Evolutionary conservation across 2,113 vertebrate species (phyloP).

Genomic region (Rhinopithecus roxellana): DNA sequence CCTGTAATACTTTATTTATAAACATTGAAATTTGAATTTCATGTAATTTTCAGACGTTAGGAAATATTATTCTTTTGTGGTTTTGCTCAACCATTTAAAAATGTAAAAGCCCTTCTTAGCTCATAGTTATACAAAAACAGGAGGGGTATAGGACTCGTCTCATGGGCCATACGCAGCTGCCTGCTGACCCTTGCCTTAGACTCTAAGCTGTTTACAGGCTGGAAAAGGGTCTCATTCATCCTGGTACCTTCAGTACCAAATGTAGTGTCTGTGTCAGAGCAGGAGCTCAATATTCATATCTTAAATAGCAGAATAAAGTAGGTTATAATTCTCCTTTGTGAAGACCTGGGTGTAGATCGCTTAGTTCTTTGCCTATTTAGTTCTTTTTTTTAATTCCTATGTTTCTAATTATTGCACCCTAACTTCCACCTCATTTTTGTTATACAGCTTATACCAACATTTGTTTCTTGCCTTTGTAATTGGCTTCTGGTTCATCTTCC

Average conservation of each 20-base stretch:
- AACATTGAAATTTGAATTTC: background rate
- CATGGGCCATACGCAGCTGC: background rate
- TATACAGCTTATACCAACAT: background rate
- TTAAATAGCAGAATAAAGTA: background rate
- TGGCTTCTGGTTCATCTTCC: background rate
- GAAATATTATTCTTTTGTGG: background rate
- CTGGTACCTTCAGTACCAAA: no score
- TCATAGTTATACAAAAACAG: background rate
- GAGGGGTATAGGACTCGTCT: background rate
- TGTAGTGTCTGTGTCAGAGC: background rate
- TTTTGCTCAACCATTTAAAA: background rate
- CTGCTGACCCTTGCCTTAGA: background rate
- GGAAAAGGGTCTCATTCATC: background rate
- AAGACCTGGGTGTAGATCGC: background rate
- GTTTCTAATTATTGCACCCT: background rate
- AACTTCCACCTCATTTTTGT: background rate
- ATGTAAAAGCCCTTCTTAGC: background rate
- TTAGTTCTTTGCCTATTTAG: background rate
- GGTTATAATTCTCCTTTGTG: background rate
- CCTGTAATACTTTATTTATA: background rate
- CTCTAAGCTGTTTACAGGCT: background rate
- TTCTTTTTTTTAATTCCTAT: background rate
- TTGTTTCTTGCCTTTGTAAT: background rate
- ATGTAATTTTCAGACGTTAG: background rate
- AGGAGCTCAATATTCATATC: background rate